Evolutionary conservation across 2,113 vertebrate species (phyloP).

Genomic region (Dolichallabes microphthalmus): DNA sequence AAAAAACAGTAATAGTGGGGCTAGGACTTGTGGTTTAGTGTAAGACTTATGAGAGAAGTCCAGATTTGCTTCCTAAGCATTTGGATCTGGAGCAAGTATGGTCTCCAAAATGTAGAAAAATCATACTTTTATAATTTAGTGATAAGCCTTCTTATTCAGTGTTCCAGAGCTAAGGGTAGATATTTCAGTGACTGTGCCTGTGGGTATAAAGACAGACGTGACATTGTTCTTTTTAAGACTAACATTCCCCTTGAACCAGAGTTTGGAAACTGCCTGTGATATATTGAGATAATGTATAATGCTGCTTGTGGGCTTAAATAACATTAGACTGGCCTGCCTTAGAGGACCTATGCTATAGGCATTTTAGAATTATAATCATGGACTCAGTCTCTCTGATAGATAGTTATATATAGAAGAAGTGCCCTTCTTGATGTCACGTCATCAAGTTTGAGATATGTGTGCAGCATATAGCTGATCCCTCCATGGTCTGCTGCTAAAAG

Average conservation of each 20-base stretch:
- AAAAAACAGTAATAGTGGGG: background rate
- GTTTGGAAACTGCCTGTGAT: constrained; percentile 24
- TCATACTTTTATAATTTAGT: background rate
- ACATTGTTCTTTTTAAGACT: background rate
- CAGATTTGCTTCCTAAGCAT: background rate
- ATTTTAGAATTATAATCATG: constrained; percentile 26
- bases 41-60: background rate
- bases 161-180: background rate
- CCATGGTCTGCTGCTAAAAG: background rate
- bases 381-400: constrained; percentile 16
- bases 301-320: background rate
- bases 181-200: background rate
- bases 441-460: constrained; percentile 17
- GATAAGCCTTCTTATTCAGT: constrained; percentile 2
- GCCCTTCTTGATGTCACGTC: constrained; percentile 17
- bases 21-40: background rate
- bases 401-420: constrained; percentile 16
- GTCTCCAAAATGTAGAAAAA: background rate
- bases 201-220: background rate
- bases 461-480: background rate
- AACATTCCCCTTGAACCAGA: constrained; percentile 15
- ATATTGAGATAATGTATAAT: constrained; percentile 16
- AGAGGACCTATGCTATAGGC: background rate
- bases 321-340: background rate
- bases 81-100: background rate